phyloP scores from a whole-genome alignment of 2,113 vertebrate species.

The Nesoenas mayeri region DNA sequence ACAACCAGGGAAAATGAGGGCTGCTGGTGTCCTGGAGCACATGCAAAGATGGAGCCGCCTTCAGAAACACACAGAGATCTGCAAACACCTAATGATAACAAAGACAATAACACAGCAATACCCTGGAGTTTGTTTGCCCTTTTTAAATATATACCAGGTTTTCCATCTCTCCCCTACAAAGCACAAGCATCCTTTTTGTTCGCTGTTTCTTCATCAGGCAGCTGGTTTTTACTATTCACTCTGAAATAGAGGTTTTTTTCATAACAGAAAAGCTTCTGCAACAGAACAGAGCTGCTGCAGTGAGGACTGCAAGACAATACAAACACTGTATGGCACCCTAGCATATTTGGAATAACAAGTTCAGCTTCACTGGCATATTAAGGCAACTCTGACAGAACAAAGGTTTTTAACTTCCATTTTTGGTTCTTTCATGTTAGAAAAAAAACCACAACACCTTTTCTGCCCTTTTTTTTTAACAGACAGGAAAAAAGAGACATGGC shows the following conservation, averaged over 20 bases:
- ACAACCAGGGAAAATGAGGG: not conserved
- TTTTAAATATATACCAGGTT: not conserved
- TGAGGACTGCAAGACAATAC: not conserved
- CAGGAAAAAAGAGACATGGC: not conserved
- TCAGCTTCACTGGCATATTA: not conserved
- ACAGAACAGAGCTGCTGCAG: not conserved
- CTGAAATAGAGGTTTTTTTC: not conserved
- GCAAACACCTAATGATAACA: not conserved
- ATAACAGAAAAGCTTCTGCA: not conserved
- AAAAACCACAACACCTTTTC: not conserved
- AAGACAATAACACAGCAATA: not conserved
- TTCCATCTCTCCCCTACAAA: not conserved
- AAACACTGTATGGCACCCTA: not conserved
- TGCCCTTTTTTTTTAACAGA: not conserved
- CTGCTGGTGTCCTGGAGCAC: not conserved
- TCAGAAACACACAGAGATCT: not conserved
- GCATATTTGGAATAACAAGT: not conserved
- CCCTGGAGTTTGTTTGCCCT: not conserved
- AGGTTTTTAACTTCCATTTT: not conserved
- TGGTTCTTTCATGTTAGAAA: not conserved
- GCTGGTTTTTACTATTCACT: not conserved
- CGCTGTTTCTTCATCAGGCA: not conserved
- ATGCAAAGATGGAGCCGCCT: not conserved
- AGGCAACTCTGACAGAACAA: not conserved
- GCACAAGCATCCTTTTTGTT: not conserved